Evolutionary conservation across 1,140 invertebrate genomes (phyloP), one percentile per base, ranked within the genome.

Genomic region (Drosophila ohnishii): DNA sequence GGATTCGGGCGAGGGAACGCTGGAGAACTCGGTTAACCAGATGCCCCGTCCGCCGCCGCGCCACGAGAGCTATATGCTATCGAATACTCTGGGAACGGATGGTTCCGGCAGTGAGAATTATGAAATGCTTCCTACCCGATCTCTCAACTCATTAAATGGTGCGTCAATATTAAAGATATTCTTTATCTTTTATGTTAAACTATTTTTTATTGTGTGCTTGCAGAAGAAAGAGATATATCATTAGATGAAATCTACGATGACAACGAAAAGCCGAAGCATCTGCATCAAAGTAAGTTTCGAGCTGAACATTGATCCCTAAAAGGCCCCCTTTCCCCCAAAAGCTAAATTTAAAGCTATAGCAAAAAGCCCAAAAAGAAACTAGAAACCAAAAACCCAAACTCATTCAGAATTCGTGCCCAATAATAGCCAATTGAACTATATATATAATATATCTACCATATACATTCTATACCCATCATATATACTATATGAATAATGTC

Each of bases 101-200:
- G 91, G 91, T 50, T 91, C 91, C 32, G 96, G 96, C 82, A 96
- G 95, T 61, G 96, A 97, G 90, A 96, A 96, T 71, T 97, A 97
- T 90, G 96, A 97, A 92, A 94, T 96, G 80, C 93, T 96, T 70
- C 95, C 95, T 66, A 92, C 92, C 60, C 76, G 91, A 83, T 92
- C 91, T 76, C 75, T 92, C 28, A 92, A 92, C 82, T 92, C 91
- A 90, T 85, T 93, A 75, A 93, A 93, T 88, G 93, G 93, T 72
- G 48, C 30, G 39, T 37, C 1, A 1, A 28, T 28, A 22, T 30
- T 1, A 3, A 25, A 14, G 7, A 14, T 47, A 19, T 19, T 4
- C 5, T 10, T 7, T 2, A 16, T 28, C 4, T 13, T 28, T 5
- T 5, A 5, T 39, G 6, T 35, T 58, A 7, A n/a, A 3, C 37